These are phyloP conservation scores for Siniperca undulata DNA, from an alignment of 2,797 vertebrate species.

Conservation along the genomic window DNA sequence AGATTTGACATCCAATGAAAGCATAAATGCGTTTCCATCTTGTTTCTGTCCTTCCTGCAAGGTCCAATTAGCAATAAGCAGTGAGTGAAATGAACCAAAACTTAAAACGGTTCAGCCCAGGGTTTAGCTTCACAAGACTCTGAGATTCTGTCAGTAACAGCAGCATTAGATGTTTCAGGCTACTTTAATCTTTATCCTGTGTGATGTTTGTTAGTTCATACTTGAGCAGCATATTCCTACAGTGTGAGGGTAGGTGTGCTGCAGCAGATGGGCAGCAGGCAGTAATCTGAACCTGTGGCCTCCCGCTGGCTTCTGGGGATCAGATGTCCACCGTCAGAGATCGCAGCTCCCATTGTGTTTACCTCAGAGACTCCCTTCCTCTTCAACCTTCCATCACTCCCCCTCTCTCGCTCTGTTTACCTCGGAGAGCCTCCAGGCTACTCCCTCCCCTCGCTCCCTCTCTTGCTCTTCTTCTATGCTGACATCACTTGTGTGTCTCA, in stretches of 20 bases:
- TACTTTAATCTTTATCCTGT: background rate
- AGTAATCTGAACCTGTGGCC: conserved; percentile 79
- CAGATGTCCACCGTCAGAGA: conserved; percentile 82
- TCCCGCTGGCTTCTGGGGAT: conserved; percentile 74
- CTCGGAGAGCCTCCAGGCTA: conserved; percentile 35
- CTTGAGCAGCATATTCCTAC: conserved; percentile 20
- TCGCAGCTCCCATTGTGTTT: conserved; percentile 84
- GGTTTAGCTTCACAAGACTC: background rate
- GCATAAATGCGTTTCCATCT: background rate
- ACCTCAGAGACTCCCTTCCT: conserved; percentile 67
- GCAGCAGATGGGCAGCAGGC: conserved; percentile 76
- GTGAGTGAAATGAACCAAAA: background rate
- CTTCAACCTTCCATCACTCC: conserved; percentile 48
- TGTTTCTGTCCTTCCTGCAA: background rate
- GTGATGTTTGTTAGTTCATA: conserved; percentile 23
- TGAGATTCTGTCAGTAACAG: conserved; percentile 2
- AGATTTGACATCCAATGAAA: background rate
- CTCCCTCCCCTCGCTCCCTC: background rate
- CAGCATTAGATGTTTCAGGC: conserved; percentile 9
- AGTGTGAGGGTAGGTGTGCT: conserved; percentile 26
- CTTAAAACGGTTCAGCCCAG: background rate
- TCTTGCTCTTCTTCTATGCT: conserved; percentile 58
- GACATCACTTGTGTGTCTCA: conserved; percentile 72
- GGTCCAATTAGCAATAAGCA: background rate
- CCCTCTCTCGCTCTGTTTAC: conserved; percentile 61